Percentiles rank a stretch among this genome's conserved stretches.
Evolutionary conservation across 2,888 invertebrate genomes (phyloP).

Genomic region (Cephus pygmeus): DNA sequence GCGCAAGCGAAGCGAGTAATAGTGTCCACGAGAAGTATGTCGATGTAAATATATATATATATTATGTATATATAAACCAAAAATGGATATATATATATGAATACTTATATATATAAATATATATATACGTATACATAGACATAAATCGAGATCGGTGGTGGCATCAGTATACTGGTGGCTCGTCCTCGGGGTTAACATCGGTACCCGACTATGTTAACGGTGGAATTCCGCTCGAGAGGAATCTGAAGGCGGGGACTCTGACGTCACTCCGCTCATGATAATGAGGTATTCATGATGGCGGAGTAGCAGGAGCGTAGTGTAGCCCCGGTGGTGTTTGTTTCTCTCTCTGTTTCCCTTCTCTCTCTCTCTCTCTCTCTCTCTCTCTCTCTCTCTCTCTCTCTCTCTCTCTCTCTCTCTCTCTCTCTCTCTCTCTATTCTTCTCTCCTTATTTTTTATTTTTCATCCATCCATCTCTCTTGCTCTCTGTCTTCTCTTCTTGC

Average conservation of each 20-base stretch:
- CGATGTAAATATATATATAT: not conserved
- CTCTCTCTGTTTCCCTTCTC: constrained; percentile 15
- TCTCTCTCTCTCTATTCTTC: not conserved
- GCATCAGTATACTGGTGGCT: constrained; percentile 24
- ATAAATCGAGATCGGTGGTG: constrained; percentile 3
- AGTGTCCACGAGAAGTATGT: constrained; percentile 15
- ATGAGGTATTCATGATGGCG: constrained; percentile 89
- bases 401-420: not conserved
- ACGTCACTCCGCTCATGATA: constrained; percentile 81
- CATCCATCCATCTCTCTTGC: not conserved
- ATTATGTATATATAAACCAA: not conserved
- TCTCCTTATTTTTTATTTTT: not conserved
- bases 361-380: not conserved
- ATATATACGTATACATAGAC: constrained; percentile 1
- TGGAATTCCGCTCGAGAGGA: constrained; percentile 68
- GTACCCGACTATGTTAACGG: constrained; percentile 64
- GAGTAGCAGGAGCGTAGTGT: constrained; percentile 69
- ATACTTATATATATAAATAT: constrained; percentile 16
- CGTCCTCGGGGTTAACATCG: constrained; percentile 33
- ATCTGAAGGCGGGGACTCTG: constrained; percentile 74
- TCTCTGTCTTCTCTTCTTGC: constrained; percentile 13
- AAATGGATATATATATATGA: constrained; percentile 6
- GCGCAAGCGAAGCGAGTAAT: constrained; percentile 20
- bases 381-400: constrained; percentile 15
- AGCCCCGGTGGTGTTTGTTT: constrained; percentile 19